Evolutionary conservation across 2,797 vertebrate genomes (phyloP), one percentile per base, ranked within the genome.

Genomic region (Phrynocephalus guinanensis): DNA sequence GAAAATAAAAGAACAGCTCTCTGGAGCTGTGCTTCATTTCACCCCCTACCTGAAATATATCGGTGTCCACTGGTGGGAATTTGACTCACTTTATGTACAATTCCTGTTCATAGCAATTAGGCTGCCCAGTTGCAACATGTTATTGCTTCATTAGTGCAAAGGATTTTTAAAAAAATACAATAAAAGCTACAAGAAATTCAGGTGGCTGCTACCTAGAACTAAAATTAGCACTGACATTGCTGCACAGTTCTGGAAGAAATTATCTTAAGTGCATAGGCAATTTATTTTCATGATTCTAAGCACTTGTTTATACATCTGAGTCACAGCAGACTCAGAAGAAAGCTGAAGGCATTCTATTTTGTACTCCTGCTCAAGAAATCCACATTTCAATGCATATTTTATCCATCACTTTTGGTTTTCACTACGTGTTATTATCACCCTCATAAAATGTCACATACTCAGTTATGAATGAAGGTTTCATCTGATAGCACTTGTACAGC

Each of bases 201-300:
- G 18, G 11, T 66, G 79, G 28, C 28, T 73, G 78, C 85, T 86
- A 44, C 60, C 70, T 72, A n/a, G 56, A 87, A 38, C 79, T 87
- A 82, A 82, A 82, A 66, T 81, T 87, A 75, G 60, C 56, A 48
- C 20, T n/a, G 33, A 81, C 30, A 73, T 26, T 26, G 20, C n/a
- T 82, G 75, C 16, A 82, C 6, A 28, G 44, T 81, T 82, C 56
- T 44, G 48, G 11, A 56, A 9, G 52, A 71, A 71, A 79, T 86
- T 18, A 79, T 79, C 66, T 38, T 71, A 79, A 30, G 70, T 82
- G 79, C 70, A 66, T 87, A n/a, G 60, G 73, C 75, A 86, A 86
- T 72, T 73, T 48, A 81, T 87, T 50, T 87, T 75, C 38, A 81
- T 66, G 70, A 56, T 50, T 75, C 75, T 24, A 24, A 82, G 38